These are phyloP conservation scores for Gorsachius magnificus DNA, from an alignment of 2,797 vertebrate genomes.

Conservation along the genomic window DNA sequence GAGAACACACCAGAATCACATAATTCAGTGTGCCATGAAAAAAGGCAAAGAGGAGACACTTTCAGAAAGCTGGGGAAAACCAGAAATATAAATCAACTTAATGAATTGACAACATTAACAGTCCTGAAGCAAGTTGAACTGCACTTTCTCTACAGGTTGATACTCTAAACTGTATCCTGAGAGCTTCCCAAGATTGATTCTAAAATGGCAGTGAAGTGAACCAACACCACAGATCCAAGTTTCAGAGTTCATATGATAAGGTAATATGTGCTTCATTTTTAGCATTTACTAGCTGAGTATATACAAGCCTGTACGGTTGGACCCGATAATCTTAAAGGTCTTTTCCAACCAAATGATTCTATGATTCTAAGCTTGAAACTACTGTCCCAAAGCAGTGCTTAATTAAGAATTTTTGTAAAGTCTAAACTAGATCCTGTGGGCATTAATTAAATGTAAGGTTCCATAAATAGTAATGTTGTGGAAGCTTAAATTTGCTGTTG, in stretches of 20 bases:
- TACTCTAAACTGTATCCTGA: not conserved
- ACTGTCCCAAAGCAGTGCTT: not conserved
- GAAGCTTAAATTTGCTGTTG: not conserved
- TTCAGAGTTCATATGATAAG: not conserved
- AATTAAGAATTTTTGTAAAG: not conserved
- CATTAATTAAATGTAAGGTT: not conserved
- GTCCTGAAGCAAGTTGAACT: not conserved
- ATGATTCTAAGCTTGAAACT: not conserved
- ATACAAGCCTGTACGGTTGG: too few species aligned
- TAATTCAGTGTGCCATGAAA: not conserved
- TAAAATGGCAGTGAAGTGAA: not conserved
- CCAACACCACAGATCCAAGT: not conserved
- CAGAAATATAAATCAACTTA: conserved; percentile 23
- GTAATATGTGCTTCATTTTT: not conserved
- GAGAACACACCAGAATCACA: not conserved
- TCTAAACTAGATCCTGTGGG: not conserved
- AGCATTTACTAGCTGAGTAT: not conserved
- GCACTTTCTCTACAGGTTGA: not conserved
- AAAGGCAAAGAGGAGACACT: not conserved
- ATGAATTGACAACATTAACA: not conserved
- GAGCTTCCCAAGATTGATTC: not conserved
- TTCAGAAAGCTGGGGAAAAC: not conserved
- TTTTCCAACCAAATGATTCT: too few species aligned
- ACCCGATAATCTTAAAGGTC: too few species aligned
- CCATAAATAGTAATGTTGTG: not conserved